Evolutionary conservation across 1,140 invertebrate species (phyloP).

Genomic region (Lanistes nyassanus): DNA sequence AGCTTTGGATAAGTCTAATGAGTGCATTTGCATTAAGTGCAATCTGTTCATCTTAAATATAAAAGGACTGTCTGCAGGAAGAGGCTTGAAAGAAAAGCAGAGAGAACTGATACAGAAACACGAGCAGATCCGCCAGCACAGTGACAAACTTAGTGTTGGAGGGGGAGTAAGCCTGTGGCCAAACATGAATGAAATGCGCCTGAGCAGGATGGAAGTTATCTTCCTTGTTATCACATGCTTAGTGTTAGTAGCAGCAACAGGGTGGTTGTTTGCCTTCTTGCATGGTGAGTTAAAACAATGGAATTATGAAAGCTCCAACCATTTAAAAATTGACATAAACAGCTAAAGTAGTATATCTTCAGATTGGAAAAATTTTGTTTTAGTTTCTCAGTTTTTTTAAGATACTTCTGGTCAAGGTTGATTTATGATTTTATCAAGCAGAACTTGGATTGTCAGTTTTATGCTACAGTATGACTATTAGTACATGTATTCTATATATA

Average conservation of each 20-base stretch:
- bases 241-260: conserved; percentile 29
- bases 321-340: too few species aligned
- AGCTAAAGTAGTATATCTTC: too few species aligned
- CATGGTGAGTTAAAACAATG: conserved; percentile 44
- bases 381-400: background rate
- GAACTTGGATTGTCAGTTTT: too few species aligned
- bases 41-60: background rate
- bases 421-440: background rate
- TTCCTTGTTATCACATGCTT: conserved; percentile 36
- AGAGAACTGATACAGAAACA: conserved; percentile 49
- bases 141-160: conserved; percentile 53
- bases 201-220: conserved; percentile 41
- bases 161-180: conserved; percentile 61
- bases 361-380: too few species aligned
- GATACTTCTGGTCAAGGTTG: background rate
- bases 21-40: background rate
- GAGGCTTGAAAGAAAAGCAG: conserved; percentile 52
- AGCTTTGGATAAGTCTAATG: background rate
- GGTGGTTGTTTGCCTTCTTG: conserved; percentile 39
- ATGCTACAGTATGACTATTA: too few species aligned
- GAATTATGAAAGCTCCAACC: too few species aligned
- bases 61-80: conserved; percentile 32
- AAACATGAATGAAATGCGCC: conserved; percentile 58
- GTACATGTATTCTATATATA: too few species aligned
- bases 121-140: conserved; percentile 41